A percentile compares a stretch with the other conserved stretches of the same genome.
Evolutionary conservation across 2,888 invertebrate genomes (phyloP).

Genomic region (Agrilus mali): DNA sequence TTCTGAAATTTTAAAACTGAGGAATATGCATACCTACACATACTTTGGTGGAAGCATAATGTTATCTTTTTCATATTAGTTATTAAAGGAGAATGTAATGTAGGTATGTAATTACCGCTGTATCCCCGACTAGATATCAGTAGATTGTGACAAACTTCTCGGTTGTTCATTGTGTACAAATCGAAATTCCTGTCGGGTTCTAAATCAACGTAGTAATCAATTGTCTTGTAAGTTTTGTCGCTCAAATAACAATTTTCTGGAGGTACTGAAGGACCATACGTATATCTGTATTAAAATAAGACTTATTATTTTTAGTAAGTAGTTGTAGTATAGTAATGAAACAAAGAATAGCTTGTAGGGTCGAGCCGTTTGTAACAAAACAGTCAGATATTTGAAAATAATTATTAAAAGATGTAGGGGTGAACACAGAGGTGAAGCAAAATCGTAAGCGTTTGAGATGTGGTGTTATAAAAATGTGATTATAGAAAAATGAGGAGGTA

Average conservation of each 20-base stretch:
- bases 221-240: slow-evolving; percentile 52
- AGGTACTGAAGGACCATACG: slow-evolving; percentile 37
- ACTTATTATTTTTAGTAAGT: neutral
- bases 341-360: too few species aligned
- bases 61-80: too few species aligned
- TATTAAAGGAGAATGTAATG: neutral
- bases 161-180: slow-evolving; percentile 60
- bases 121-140: slow-evolving; percentile 33
- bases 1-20: slow-evolving; percentile 38
- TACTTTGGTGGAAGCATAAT: neutral
- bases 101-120: slow-evolving; percentile 28
- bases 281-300: slow-evolving; percentile 29
- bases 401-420: too few species aligned
- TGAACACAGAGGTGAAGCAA: too few species aligned
- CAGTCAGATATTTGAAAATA: too few species aligned
- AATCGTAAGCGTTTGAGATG: too few species aligned
- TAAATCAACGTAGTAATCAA: slow-evolving; percentile 62
- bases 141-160: slow-evolving; percentile 35
- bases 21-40: neutral
- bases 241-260: slow-evolving; percentile 69
- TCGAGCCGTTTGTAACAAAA: too few species aligned
- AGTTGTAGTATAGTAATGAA: too few species aligned
- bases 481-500: too few species aligned
- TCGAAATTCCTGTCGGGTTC: slow-evolving; percentile 65
- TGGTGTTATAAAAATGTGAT: too few species aligned